phyloP scores from a whole-genome alignment of 2,888 invertebrate genomes.

The Sisyra terminalis region DNA sequence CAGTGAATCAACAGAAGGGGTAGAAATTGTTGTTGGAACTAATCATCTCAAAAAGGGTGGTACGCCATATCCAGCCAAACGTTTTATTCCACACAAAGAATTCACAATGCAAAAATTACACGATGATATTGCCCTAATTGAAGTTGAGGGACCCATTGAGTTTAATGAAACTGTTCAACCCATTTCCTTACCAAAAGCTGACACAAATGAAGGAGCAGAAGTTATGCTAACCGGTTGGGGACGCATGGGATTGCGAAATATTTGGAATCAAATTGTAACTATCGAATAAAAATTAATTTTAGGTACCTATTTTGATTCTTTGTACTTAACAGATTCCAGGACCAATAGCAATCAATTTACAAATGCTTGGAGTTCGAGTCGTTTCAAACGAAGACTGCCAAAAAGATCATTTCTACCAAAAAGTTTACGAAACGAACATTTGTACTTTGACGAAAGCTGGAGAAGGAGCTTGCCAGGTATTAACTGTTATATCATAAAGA shows the following conservation, averaged over 20 bases:
- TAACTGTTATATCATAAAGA: background rate
- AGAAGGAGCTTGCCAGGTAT: slow-evolving; percentile 1
- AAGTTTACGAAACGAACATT: background rate
- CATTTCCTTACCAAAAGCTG: background rate
- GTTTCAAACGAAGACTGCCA: background rate
- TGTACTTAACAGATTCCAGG: background rate
- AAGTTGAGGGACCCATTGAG: background rate
- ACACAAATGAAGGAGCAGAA: background rate
- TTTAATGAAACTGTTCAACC: slow-evolving; percentile 1
- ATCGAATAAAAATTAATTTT: too few species aligned
- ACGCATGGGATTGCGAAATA: background rate
- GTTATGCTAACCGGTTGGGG: slow-evolving; percentile 1
- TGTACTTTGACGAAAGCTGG: background rate
- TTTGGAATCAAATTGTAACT: background rate
- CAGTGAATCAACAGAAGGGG: too few species aligned
- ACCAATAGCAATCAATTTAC: background rate
- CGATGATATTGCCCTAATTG: slow-evolving; percentile 1
- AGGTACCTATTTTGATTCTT: too few species aligned
- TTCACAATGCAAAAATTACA: background rate
- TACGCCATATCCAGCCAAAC: background rate
- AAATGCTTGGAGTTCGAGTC: background rate
- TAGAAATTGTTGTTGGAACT: slow-evolving; percentile 1
- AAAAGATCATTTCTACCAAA: background rate
- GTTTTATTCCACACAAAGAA: background rate
- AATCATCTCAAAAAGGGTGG: background rate